These are phyloP conservation scores for Piscicola geometra DNA, from an alignment of 2,888 invertebrate species.

Conservation along the genomic window DNA sequence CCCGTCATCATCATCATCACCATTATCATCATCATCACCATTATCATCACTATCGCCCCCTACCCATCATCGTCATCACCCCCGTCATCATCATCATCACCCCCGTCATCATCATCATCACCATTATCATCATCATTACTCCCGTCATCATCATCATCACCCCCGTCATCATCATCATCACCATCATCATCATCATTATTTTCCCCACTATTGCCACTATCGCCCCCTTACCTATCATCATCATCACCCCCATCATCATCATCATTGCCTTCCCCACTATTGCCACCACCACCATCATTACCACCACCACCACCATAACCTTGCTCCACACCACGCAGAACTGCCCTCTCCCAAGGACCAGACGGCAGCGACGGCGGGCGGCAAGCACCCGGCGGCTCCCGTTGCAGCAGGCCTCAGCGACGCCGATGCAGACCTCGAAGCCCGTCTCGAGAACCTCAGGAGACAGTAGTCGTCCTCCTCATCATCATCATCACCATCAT, in stretches of 20 bases:
- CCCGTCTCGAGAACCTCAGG: conserved; percentile 86
- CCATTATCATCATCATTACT: not conserved
- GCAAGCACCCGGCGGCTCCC: conserved; percentile 38
- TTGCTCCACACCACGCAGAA: conserved; percentile 61
- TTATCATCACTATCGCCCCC: not conserved
- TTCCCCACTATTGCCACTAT: too few relatives aligned
- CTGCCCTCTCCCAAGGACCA: conserved; percentile 63
- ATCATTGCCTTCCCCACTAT: too few relatives aligned
- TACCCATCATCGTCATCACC: not conserved
- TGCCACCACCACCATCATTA: too few relatives aligned
- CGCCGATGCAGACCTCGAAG: conserved; percentile 94
- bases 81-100: too few relatives aligned
- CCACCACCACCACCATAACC: too few relatives aligned
- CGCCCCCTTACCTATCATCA: too few relatives aligned
- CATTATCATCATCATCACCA: not conserved
- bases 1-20: too few relatives aligned
- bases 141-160: not conserved
- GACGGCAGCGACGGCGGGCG: conserved; percentile 40
- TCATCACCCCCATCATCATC: too few relatives aligned
- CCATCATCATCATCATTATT: too few relatives aligned
- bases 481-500: too few relatives aligned
- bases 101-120: too few relatives aligned
- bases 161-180: too few relatives aligned
- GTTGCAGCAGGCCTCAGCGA: conserved; percentile 52
- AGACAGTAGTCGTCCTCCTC: conserved; percentile 61